Evolutionary conservation across 2,888 invertebrate genomes (phyloP), one percentile per base, ranked within the genome.

Genomic region (Myopa tessellatipennis): DNA sequence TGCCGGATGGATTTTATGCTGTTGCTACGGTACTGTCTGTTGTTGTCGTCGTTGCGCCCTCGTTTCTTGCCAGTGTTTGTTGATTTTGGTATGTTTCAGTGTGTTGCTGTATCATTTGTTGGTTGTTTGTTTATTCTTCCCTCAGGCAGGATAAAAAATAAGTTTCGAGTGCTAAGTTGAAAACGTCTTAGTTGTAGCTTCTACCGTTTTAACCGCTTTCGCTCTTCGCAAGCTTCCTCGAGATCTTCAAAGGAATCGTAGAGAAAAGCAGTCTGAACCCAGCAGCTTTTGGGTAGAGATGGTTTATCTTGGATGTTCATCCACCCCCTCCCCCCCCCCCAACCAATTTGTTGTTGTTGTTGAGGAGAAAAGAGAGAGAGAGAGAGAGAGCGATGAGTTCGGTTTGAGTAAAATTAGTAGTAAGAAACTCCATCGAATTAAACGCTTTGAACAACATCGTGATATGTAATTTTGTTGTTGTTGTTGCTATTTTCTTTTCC

Each of bases 111-210:
- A 81, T 81, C 79, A 81, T 82, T 82, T 45, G 45, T 45, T 82
- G 80, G 45, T 45, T 82, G 80, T 80, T 83, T 81, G 80, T 80
- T 80, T 81, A 73, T 79, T 79, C 76, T 73, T 58, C 74, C 80
- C 79, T 61, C 75, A 75, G 79, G 80, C 79, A 67, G 74, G 67
- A 78, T 81, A 78, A 79, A 70, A 81, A 82, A 79, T 78, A 78
- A 81, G 52, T 74, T 61, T 16, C 75, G 74, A 76, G 68, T 52
- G 67, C 60, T 68, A 14, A 61, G 63, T 65, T 12, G 26, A 16
- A 61, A 61, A 38, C n/a, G 61, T 55, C 58, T n/a, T 34, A 0
- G 34, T 7, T 16, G 5, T 36, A 14, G 14, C 8, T 63, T 63
- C 12, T 63, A 36, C 1, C 16, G 34, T 36, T 34, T 18, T 5